These are phyloP conservation scores for Caerostris extrusa DNA, from an alignment of 1,140 invertebrate genomes.

Conservation along the genomic window DNA sequence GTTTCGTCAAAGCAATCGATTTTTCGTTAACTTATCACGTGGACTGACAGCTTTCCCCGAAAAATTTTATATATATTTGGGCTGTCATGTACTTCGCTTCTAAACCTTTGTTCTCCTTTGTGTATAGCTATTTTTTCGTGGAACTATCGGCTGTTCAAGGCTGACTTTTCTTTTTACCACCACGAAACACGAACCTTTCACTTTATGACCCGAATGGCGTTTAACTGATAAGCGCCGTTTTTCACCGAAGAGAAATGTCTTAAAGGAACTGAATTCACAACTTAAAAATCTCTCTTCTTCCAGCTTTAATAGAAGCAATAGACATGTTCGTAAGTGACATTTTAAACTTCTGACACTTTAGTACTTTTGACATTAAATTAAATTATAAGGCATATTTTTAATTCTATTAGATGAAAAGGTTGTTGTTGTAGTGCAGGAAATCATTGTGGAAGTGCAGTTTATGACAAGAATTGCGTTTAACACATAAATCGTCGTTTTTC, in stretches of 20 bases:
- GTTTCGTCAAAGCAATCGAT: constrained; percentile 67
- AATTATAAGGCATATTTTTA: too few relatives aligned
- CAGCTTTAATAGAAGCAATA: too few relatives aligned
- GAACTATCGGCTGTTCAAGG: constrained; percentile 43
- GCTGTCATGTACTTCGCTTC: constrained; percentile 25
- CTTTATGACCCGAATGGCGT: constrained; percentile 26
- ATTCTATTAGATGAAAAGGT: too few relatives aligned
- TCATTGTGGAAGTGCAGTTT: too few relatives aligned
- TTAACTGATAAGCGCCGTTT: constrained; percentile 40
- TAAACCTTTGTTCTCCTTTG: constrained; percentile 38
- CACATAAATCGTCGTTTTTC: too few relatives aligned
- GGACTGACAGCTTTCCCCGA: constrained; percentile 41
- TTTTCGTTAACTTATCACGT: constrained; percentile 68
- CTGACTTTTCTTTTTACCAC: constrained; percentile 1
- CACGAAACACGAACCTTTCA: constrained; percentile 42
- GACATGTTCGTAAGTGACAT: too few relatives aligned
- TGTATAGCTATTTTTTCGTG: constrained; percentile 46
- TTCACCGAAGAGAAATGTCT: not conserved
- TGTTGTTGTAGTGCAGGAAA: too few relatives aligned
- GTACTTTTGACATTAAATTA: too few relatives aligned
- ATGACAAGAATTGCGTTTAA: too few relatives aligned
- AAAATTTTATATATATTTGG: constrained; percentile 56
- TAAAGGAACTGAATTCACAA: not conserved
- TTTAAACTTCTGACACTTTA: too few relatives aligned
- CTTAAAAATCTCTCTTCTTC: too few relatives aligned